Percentiles rank a stretch among this genome's conserved stretches.
phyloP scores from a whole-genome alignment of 2,113 vertebrate genomes.

The Corythoichthys intestinalis region DNA sequence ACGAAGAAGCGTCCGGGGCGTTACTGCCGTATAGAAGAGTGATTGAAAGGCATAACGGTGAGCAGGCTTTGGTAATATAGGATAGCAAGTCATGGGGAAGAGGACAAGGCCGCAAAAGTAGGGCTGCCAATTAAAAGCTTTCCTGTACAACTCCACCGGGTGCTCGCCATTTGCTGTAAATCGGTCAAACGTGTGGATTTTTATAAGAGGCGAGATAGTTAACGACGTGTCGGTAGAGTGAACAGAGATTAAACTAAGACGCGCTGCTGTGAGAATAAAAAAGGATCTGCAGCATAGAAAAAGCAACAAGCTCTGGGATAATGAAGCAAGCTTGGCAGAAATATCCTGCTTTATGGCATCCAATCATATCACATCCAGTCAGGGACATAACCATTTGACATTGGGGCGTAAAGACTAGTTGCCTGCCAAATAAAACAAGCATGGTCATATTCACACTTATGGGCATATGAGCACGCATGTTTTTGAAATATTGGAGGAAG shows the following conservation, averaged over 20 bases:
- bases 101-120: conserved; percentile 45
- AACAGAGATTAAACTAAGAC: neutral
- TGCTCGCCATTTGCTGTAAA: neutral
- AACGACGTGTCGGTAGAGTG: neutral
- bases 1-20: neutral
- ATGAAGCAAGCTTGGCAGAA: neutral
- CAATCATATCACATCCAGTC: neutral
- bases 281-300: conserved; percentile 31
- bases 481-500: neutral
- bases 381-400: neutral
- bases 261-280: neutral
- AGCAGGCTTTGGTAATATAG: neutral
- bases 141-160: neutral
- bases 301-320: neutral
- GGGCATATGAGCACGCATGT: neutral
- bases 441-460: too few relatives aligned
- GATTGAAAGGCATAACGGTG: conserved; percentile 8
- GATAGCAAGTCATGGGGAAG: neutral
- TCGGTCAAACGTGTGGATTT: neutral
- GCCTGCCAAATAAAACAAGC: too few relatives aligned
- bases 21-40: neutral
- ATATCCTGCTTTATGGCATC: neutral
- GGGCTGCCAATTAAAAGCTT: conserved; percentile 37
- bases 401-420: too few relatives aligned
- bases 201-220: neutral